Conservation (phyloP, 2,888 invertebrate species). For the Diploptera punctata region DNA sequence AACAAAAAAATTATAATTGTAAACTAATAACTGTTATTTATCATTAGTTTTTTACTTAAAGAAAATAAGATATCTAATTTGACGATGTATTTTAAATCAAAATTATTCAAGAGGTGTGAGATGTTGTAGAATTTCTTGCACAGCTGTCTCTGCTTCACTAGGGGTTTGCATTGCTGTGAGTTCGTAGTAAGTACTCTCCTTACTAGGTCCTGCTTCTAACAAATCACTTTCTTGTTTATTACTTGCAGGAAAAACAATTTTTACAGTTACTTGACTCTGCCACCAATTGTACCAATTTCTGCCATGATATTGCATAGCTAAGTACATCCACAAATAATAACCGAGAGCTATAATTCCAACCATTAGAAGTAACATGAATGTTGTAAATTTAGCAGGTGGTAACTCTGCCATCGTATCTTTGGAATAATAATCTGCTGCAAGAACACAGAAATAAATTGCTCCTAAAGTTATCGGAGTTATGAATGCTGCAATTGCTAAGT, state of each 20-base stretch:
- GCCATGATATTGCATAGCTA: not conserved
- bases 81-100: no score
- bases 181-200: no score
- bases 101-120: no score
- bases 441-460: not conserved
- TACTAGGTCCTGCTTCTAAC: no score
- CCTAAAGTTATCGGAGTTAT: not conserved
- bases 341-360: not conserved
- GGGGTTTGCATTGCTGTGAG: no score
- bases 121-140: no score
- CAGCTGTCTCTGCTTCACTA: no score
- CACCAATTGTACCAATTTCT: not conserved
- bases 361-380: not conserved
- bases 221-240: no score
- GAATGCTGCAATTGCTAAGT: not conserved
- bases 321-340: conserved; percentile 4
- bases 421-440: not conserved
- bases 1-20: no score
- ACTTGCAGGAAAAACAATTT: not conserved
- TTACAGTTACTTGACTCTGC: not conserved
- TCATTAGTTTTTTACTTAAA: no score
- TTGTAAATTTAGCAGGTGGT: not conserved
- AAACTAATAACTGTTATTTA: no score
- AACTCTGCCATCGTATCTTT: not conserved
- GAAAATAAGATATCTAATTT: no score